phyloP scores from a whole-genome alignment of 2,888 invertebrate species.

The Strigamia transsilvanica region DNA sequence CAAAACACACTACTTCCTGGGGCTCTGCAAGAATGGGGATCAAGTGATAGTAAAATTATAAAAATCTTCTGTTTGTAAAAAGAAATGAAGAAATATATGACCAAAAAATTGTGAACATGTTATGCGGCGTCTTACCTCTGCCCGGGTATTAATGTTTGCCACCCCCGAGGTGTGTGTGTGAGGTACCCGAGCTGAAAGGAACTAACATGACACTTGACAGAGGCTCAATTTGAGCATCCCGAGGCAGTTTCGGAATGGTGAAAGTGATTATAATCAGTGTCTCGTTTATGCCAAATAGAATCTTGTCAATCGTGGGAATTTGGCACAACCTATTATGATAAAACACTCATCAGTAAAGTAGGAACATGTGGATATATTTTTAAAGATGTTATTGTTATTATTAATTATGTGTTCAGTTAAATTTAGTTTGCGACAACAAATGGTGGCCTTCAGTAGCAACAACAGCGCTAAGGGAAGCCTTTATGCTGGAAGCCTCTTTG shows the following conservation, averaged over 20 bases:
- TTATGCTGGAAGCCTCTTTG: slow-evolving; percentile 75
- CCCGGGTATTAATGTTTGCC: slow-evolving; percentile 91
- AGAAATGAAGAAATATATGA: too few relatives aligned
- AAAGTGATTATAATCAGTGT: slow-evolving; percentile 72
- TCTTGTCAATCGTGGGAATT: slow-evolving; percentile 79
- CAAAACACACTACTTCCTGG: too few relatives aligned
- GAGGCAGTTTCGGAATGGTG: slow-evolving; percentile 61
- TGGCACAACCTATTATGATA: slow-evolving; percentile 73
- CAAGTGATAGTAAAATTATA: too few relatives aligned
- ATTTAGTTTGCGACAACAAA: slow-evolving; percentile 72
- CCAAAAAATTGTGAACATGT: too few relatives aligned
- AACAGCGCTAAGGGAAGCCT: too few relatives aligned
- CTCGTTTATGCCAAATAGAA: slow-evolving; percentile 76
- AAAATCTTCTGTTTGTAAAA: too few relatives aligned
- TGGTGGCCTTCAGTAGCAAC: slow-evolving; percentile 73
- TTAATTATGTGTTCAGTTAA: slow-evolving; percentile 66
- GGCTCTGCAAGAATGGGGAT: too few relatives aligned
- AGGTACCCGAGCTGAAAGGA: slow-evolving; percentile 72
- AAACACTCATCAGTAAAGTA: slow-evolving; percentile 82
- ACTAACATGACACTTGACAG: slow-evolving; percentile 53
- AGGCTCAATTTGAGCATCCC: slow-evolving; percentile 70
- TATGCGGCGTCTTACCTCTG: slow-evolving; percentile 92
- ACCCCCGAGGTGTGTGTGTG: slow-evolving; percentile 88
- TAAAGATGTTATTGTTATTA: neutral
- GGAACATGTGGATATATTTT: slow-evolving; percentile 55